Conservation (phyloP, 2,797 vertebrate genomes). For the Sebastes reedi region DNA sequence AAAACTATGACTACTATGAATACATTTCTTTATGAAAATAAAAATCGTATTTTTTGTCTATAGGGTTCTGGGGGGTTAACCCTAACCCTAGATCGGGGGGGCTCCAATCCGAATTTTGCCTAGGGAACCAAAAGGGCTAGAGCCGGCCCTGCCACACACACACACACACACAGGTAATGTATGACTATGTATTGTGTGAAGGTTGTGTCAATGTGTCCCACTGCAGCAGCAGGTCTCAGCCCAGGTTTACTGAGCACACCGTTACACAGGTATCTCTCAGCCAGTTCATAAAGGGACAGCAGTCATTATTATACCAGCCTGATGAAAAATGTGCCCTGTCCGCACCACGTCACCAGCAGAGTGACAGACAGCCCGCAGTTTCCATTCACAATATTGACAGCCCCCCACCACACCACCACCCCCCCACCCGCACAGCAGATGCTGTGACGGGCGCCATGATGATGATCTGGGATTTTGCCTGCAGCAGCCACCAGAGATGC, state of each 20-base stretch:
- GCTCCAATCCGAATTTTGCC: too few species aligned
- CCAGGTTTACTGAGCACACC: background rate
- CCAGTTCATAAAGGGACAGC: constrained; percentile 57
- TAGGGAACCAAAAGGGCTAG: too few species aligned
- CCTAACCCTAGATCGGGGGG: too few species aligned
- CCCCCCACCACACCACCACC: constrained; percentile 47
- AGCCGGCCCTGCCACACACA: too few species aligned
- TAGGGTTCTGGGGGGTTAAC: too few species aligned
- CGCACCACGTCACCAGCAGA: constrained; percentile 43
- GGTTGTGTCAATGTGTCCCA: background rate
- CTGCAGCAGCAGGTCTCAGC: background rate
- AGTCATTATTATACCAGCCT: constrained; percentile 10
- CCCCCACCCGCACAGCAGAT: constrained; percentile 80
- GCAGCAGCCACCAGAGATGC: constrained; percentile 70
- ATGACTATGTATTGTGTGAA: background rate
- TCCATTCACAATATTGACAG: constrained; percentile 79
- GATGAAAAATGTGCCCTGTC: constrained; percentile 23
- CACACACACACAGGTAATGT: background rate
- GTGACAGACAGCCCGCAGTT: constrained; percentile 70
- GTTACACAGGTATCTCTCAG: background rate
- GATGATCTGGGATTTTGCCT: constrained; percentile 82
- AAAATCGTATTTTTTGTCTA: too few species aligned
- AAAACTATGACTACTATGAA: too few species aligned
- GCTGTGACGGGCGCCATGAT: constrained; percentile 84
- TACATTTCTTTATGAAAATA: too few species aligned